These are phyloP conservation scores for Epizoanthus rinbou DNA, from an alignment of 92 coral and sea anemone species.

Conservation along the genomic window DNA sequence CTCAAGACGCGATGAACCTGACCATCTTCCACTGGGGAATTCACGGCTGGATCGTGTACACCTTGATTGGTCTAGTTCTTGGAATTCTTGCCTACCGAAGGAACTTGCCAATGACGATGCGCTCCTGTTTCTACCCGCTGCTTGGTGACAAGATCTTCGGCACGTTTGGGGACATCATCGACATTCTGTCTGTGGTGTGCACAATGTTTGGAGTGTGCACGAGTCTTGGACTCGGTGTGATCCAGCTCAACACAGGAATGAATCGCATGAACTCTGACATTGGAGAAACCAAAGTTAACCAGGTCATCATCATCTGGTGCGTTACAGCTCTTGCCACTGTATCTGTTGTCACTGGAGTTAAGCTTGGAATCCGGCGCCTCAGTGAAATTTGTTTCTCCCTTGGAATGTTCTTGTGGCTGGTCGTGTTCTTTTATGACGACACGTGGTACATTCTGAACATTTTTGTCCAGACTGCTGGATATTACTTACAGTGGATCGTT, in stretches of 20 bases:
- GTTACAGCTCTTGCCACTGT: constrained; percentile 82
- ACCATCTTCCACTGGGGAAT: constrained; percentile 93
- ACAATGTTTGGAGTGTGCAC: constrained; percentile 96
- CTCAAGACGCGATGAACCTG: constrained; percentile 82
- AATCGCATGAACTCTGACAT: constrained; percentile 67
- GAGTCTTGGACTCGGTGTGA: constrained; percentile 87
- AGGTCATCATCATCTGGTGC: constrained; percentile 84
- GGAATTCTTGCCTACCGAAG: constrained; percentile 75
- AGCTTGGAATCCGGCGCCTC: constrained; percentile 80
- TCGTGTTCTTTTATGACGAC: constrained; percentile 63
- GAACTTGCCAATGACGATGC: constrained; percentile 87
- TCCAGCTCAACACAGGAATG: constrained; percentile 82
- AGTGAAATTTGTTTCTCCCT: constrained; percentile 74
- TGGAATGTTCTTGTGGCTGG: constrained; percentile 70
- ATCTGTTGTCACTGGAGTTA: constrained; percentile 84
- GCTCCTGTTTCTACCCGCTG: constrained; percentile 86
- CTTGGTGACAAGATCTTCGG: constrained; percentile 82
- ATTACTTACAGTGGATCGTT: constrained; percentile 71
- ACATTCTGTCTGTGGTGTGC: constrained; percentile 78
- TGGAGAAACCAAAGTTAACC: constrained; percentile 47
- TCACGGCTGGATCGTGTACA: constrained; percentile 94
- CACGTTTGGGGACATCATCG: constrained; percentile 80
- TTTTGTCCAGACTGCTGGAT: constrained; percentile 67
- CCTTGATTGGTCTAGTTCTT: constrained; percentile 76
- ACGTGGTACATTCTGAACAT: constrained; percentile 74